phyloP scores from a whole-genome alignment of 1,140 invertebrate genomes.

The Drosophila willistoni region DNA sequence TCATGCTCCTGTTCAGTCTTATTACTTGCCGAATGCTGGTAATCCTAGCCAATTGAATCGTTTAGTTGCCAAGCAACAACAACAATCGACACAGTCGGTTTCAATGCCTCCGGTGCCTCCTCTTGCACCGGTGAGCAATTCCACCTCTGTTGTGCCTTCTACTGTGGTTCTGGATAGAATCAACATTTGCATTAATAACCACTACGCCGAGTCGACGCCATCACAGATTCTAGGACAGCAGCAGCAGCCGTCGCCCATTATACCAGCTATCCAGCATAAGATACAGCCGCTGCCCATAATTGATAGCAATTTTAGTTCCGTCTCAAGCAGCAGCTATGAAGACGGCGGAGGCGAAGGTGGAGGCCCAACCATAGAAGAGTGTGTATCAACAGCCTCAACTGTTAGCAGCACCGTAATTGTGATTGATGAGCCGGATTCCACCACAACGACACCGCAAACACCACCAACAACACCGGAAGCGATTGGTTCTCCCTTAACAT shows the following conservation, averaged over 20 bases:
- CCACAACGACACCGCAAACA: conserved; percentile 75
- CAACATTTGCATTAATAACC: conserved; percentile 82
- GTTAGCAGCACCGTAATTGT: conserved; percentile 46
- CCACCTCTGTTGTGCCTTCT: conserved; percentile 24
- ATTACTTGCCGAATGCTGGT: conserved; percentile 37
- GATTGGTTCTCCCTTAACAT: conserved; percentile 55
- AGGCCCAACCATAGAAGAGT: not conserved
- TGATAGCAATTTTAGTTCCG: conserved; percentile 57
- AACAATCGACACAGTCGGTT: conserved; percentile 30
- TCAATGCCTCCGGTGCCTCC: conserved; percentile 21
- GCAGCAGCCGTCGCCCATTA: conserved; percentile 70
- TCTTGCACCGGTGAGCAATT: conserved; percentile 50
- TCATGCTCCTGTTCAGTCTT: conserved; percentile 51
- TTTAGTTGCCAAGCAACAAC: conserved; percentile 33
- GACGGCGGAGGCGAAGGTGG: conserved; percentile 17
- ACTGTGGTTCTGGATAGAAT: conserved; percentile 78
- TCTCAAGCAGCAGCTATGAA: conserved; percentile 49
- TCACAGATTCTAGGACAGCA: conserved; percentile 24
- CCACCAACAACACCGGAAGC: conserved; percentile 76
- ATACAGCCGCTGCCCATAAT: conserved; percentile 53
- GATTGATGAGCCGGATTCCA: conserved; percentile 78
- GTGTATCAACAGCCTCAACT: not conserved
- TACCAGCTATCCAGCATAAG: conserved; percentile 79
- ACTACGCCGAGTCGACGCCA: conserved; percentile 60
- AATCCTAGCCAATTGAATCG: conserved; percentile 16